Conservation (phyloP, 2,797 vertebrate species). For the Adelosebastes latens region DNA sequence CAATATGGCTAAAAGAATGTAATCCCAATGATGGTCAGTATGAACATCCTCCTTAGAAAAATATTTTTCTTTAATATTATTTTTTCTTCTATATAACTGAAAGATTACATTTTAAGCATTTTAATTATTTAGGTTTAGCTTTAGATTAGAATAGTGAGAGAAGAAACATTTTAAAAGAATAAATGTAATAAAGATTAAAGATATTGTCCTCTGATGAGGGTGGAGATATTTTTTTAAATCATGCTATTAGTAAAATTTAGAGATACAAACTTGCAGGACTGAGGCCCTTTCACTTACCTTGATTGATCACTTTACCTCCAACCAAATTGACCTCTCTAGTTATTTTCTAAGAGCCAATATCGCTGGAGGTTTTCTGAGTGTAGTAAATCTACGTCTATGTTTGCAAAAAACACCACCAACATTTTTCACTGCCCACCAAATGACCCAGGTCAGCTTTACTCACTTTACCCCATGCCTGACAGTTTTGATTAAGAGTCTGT, state of each 20-base stretch:
- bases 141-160: background rate
- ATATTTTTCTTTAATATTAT: background rate
- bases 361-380: background rate
- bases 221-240: background rate
- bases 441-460: background rate
- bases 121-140: background rate
- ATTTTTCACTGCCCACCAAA: slow-evolving; percentile 10
- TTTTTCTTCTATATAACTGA: background rate
- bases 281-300: background rate
- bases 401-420: background rate
- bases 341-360: background rate
- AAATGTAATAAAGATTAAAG: background rate
- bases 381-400: background rate
- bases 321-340: background rate
- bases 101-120: background rate
- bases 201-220: background rate
- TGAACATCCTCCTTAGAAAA: background rate
- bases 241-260: background rate
- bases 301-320: background rate
- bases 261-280: background rate
- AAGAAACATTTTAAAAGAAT: background rate
- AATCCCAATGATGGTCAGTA: no score
- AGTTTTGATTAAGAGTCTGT: slow-evolving; percentile 19
- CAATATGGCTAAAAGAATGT: no score
- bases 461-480: background rate